Conservation (phyloP, 2,797 vertebrate genomes). For the Rallus crepitans region DNA sequence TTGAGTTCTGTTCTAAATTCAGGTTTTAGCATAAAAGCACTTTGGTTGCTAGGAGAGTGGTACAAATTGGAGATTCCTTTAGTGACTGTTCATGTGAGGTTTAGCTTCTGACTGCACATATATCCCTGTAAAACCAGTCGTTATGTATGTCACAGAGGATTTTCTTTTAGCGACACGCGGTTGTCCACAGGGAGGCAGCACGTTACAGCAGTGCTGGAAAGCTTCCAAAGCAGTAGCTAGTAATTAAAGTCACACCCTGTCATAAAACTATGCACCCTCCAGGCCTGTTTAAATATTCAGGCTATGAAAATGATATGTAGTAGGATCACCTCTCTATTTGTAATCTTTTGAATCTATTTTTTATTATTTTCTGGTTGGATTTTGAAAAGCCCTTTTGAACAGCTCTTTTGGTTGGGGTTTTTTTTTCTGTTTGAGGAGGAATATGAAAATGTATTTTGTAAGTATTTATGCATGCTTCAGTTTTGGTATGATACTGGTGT, state of each 20-base stretch:
- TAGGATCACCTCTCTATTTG: background rate
- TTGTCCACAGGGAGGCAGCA: background rate
- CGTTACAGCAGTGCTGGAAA: background rate
- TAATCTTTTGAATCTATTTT: background rate
- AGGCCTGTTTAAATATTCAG: slow-evolving; percentile 19
- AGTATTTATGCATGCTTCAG: background rate
- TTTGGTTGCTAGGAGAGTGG: background rate
- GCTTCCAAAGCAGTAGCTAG: background rate
- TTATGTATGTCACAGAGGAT: background rate
- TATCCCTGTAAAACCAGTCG: background rate
- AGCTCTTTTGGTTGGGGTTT: background rate
- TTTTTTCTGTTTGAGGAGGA: background rate
- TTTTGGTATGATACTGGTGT: background rate
- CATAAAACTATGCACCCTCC: background rate
- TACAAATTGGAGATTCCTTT: background rate
- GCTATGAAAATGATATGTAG: background rate
- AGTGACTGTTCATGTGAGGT: accelerated
- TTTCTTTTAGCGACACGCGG: background rate
- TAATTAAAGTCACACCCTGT: slow-evolving; percentile 26
- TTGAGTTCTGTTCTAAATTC: background rate
- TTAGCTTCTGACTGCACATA: background rate
- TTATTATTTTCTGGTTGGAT: background rate
- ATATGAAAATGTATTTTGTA: background rate
- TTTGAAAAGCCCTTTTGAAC: background rate
- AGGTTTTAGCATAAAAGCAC: background rate